These are phyloP conservation scores for Holothuria leucospilota DNA, from an alignment of 53 echinoderm and acorn worm species.

Conservation along the genomic window DNA sequence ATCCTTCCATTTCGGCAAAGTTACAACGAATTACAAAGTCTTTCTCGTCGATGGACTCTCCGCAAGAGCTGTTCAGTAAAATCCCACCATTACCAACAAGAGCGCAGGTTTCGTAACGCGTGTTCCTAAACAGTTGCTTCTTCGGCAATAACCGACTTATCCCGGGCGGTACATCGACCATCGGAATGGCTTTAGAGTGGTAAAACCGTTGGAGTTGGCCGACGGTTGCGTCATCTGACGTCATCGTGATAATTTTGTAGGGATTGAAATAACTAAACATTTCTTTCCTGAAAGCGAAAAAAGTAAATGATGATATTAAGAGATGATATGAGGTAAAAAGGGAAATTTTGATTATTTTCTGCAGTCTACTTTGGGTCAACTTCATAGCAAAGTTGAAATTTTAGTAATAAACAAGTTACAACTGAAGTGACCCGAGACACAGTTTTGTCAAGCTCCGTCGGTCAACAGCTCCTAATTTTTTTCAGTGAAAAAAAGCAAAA, in stretches of 20 bases:
- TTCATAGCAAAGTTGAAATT: too few relatives aligned
- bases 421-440: too few relatives aligned
- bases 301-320: neutral
- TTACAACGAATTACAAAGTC: slow-evolving; percentile 92
- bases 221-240: slow-evolving; percentile 88
- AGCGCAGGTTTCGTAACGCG: slow-evolving; percentile 80
- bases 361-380: too few relatives aligned
- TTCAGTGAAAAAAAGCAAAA: too few relatives aligned
- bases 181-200: slow-evolving; percentile 77
- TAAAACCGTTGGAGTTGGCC: slow-evolving; percentile 92
- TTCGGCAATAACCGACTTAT: slow-evolving; percentile 79
- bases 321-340: too few relatives aligned
- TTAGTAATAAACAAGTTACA: too few relatives aligned
- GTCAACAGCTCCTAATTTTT: too few relatives aligned
- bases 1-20: slow-evolving; percentile 87
- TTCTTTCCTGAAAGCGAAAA: slow-evolving; percentile 70
- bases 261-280: slow-evolving; percentile 90
- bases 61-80: slow-evolving; percentile 88
- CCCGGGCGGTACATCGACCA: slow-evolving; percentile 76
- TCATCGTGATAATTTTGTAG: slow-evolving; percentile 95
- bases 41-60: slow-evolving; percentile 71
- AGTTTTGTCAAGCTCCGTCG: too few relatives aligned
- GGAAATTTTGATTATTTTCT: too few relatives aligned
- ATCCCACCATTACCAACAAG: slow-evolving; percentile 96
- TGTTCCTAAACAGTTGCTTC: slow-evolving; percentile 75